Conservation (phyloP, 53 echinoderm and acorn worm species). For the Patiria pectinifera region DNA sequence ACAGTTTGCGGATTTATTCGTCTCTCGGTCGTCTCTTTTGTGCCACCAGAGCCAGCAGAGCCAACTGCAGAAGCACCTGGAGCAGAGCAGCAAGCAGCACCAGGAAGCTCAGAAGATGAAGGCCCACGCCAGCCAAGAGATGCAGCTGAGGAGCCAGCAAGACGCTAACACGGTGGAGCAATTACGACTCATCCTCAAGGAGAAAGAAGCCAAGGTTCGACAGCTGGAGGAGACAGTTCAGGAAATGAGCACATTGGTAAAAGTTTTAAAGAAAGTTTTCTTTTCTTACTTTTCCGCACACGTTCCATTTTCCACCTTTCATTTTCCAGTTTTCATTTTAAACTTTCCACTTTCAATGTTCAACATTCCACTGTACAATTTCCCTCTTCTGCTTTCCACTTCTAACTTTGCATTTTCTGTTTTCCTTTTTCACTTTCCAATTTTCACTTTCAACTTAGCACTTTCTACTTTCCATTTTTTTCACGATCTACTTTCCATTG, state of each 20-base stretch:
- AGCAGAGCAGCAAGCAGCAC: conserved; percentile 62
- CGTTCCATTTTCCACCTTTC: neutral
- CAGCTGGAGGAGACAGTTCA: conserved; percentile 85
- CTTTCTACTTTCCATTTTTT: too few species aligned
- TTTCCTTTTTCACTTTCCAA: too few species aligned
- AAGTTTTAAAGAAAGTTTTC: neutral
- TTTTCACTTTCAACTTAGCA: too few species aligned
- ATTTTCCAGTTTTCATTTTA: neutral
- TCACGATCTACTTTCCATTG: too few species aligned
- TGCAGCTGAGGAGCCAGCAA: conserved; percentile 73
- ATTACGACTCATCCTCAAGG: conserved; percentile 78
- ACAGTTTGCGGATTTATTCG: neutral
- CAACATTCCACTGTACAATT: neutral
- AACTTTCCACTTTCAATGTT: neutral
- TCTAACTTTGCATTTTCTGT: too few species aligned
- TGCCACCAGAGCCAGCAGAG: conserved; percentile 78
- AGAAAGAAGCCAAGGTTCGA: conserved; percentile 89
- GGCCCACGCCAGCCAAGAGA: conserved; percentile 56
- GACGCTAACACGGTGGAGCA: conserved; percentile 92
- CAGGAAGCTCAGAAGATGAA: conserved; percentile 65
- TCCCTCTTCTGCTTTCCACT: too few species aligned
- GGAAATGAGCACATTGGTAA: conserved; percentile 62
- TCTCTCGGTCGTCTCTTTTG: neutral
- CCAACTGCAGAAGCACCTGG: conserved; percentile 84
- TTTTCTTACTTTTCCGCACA: neutral